Base-by-base conservation (phyloP, 2,797 vertebrate genomes). In the Gallinago stenura region DNA sequence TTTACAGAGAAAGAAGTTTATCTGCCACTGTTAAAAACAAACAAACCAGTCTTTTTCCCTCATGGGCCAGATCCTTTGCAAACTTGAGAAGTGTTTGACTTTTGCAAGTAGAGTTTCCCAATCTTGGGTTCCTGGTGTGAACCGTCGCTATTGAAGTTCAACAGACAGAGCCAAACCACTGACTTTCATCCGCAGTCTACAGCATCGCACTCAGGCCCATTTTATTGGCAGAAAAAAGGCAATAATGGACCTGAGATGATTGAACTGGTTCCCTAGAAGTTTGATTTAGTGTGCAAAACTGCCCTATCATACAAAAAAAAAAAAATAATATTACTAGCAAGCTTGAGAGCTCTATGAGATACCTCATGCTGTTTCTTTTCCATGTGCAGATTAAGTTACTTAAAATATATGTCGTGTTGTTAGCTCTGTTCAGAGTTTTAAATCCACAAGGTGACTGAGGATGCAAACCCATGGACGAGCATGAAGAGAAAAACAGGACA, bases 201-300 rank as follows among this genome's bases (percentile, higher is more conserved):
- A 51, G 56, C 51, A 20, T 33, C 37, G 35, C 2, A 2, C 48
- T 64, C 17, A 39, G 56, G 45, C 68, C 46, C 68, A 25, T 30
- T 78, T 50, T 33, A 89, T 46, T 46, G 60, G 7, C 9, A 45
- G 17, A 79, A 58, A 21, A 73, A 73, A 91, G 66, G 80, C 70
- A 56, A 72, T 17, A 70, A 79, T 3, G 24, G 78, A 68, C 75
- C 58, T 30, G 53, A 91, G 48, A 64, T 68, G 89, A 87, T 57
- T 26, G 58, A 80, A 72, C 9, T 43, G 62, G 18, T 39, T 91
- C 64, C 51, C 73, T 66, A 87, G 19, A 94, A 76, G 33, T 69
- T 45, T 72, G 71, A 62, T 20, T 71, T 53, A 71, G 43, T 90
- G 94, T 97, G 95, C 96, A 93, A 96, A 97, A 93, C 60, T 90